phyloP scores from a whole-genome alignment of 2,888 invertebrate species.

The Oscheius sp. region DNA sequence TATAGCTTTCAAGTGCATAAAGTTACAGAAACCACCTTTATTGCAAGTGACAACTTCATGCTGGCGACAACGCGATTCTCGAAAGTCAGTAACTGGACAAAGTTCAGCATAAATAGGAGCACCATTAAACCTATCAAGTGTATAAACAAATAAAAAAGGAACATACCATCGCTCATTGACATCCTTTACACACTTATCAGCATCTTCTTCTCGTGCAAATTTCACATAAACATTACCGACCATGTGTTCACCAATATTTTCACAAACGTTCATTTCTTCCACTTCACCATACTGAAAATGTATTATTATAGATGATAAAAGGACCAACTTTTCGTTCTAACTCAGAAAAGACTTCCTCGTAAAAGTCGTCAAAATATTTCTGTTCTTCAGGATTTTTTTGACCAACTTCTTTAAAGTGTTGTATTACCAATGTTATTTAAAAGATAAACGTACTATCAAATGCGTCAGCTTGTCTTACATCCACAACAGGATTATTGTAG shows the following conservation, averaged over 20 bases:
- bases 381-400: constrained; percentile 82
- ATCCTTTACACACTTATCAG: constrained; percentile 94
- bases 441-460: constrained; percentile 59
- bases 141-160: not conserved
- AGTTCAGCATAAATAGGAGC: constrained; percentile 96
- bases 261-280: constrained; percentile 99
- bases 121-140: constrained; percentile 79
- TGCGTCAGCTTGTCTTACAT: constrained; percentile 67
- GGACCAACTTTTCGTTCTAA: constrained; percentile 84
- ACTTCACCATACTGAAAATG: constrained; percentile 86
- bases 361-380: constrained; percentile 98
- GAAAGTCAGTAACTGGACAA: constrained; percentile 97
- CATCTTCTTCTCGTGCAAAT: constrained; percentile 91
- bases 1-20: constrained; percentile 99
- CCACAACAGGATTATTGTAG: constrained; percentile 86
- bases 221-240: constrained; percentile 99
- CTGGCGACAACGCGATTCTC: constrained; percentile 98
- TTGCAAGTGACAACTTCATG: constrained; percentile 89
- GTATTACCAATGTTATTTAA: not conserved
- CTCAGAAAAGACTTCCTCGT: constrained; percentile 98
- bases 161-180: constrained; percentile 77
- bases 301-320: not conserved
- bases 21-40: constrained; percentile 98
- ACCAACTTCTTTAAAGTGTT: constrained; percentile 57
- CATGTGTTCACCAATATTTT: constrained; percentile 82